These are phyloP conservation scores for Amblyjoppa proteus DNA, from an alignment of 2,888 invertebrate genomes.

Conservation along the genomic window DNA sequence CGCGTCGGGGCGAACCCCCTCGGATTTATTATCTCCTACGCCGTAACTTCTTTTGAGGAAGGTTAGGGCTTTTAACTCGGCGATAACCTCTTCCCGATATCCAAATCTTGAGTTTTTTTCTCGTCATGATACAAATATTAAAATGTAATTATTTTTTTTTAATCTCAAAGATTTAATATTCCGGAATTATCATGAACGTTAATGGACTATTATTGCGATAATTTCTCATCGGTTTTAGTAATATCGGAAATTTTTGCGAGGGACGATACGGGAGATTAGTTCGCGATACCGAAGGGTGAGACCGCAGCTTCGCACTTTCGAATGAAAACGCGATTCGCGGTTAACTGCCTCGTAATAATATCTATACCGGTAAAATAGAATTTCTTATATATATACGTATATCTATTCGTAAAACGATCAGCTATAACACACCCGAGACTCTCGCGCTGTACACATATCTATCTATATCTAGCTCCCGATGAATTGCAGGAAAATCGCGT, in stretches of 20 bases:
- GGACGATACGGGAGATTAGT: conserved; percentile 30
- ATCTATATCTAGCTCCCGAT: conserved; percentile 31
- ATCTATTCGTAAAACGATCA: not conserved
- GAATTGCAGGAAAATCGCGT: conserved; percentile 63
- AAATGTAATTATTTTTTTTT: not conserved
- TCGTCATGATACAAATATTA: conserved; percentile 4
- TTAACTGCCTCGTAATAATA: conserved; percentile 48
- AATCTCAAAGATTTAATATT: not conserved
- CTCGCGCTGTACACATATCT: conserved; percentile 21
- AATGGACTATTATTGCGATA: not conserved
- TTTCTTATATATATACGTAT: conserved; percentile 10
- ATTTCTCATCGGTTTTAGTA: not conserved
- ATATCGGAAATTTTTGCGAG: not conserved
- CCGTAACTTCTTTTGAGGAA: conserved; percentile 78
- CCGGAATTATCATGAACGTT: conserved; percentile 2
- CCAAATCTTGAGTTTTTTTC: conserved; percentile 42
- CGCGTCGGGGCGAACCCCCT: conserved; percentile 32
- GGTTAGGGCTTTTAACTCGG: conserved; percentile 77
- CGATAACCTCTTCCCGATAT: conserved; percentile 72
- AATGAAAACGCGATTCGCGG: conserved; percentile 56
- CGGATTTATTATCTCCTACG: conserved; percentile 77
- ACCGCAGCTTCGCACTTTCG: conserved; percentile 63
- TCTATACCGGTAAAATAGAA: conserved; percentile 24
- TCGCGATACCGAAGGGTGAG: conserved; percentile 43
- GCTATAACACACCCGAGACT: conserved; percentile 26